Evolutionary conservation across 2,113 vertebrate species (phyloP).

Genomic region (Bubo bubo): DNA sequence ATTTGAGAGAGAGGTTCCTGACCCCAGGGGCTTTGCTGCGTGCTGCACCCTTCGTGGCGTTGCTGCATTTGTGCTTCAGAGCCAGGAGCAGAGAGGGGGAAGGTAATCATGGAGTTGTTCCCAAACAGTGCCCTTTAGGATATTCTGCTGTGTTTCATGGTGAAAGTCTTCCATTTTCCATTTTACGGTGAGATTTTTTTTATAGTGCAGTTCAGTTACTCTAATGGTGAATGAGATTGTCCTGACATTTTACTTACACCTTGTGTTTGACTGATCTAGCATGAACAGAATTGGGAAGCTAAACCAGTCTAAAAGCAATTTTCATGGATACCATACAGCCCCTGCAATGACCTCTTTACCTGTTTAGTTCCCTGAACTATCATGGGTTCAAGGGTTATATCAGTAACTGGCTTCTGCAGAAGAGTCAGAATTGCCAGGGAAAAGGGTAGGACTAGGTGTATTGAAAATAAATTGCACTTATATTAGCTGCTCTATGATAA

Average conservation of each 20-base stretch:
- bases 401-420: not conserved
- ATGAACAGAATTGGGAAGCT: not conserved
- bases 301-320: not conserved
- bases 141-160: not conserved
- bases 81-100: not conserved
- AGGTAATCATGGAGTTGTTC: not conserved
- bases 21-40: not conserved
- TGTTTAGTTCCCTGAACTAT: not conserved
- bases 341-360: fast-evolving
- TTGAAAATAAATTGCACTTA: not conserved
- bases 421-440: not conserved
- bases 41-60: not conserved
- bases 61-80: not conserved
- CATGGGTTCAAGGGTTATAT: fast-evolving
- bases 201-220: fast-evolving
- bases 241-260: not conserved
- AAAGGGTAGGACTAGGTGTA: not conserved
- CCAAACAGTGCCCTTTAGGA: fast-evolving
- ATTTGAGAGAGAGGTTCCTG: not conserved
- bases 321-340: fast-evolving
- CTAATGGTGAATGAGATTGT: fast-evolving
- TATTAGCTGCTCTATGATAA: not conserved
- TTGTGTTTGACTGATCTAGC: not conserved
- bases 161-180: not conserved
- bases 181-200: not conserved